Percentiles rank a stretch among this genome's conserved stretches.
These are phyloP conservation scores for Gallinago stenura DNA, from an alignment of 2,797 vertebrate genomes.

Conservation along the genomic window DNA sequence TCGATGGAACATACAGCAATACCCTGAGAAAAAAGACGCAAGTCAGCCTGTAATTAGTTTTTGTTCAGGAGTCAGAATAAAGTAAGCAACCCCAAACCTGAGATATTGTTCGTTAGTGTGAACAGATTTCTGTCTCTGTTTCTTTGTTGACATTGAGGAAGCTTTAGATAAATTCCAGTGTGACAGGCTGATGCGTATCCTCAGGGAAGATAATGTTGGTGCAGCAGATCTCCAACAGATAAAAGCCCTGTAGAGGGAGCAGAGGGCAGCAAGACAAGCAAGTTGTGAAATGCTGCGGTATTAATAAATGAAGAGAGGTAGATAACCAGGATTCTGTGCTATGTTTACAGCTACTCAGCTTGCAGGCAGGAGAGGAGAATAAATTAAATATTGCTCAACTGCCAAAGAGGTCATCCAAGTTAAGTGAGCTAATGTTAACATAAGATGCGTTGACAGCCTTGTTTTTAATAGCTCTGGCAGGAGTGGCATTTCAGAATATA, in stretches of 20 bases:
- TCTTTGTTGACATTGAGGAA: conserved; percentile 21
- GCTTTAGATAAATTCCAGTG: conserved; percentile 25
- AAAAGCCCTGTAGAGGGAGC: neutral
- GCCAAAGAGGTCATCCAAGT: neutral
- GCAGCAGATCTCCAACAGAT: conserved; percentile 4
- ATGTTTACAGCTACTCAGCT: neutral
- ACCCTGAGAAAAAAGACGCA: neutral
- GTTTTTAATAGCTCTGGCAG: neutral
- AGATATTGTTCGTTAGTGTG: neutral
- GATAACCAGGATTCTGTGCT: neutral
- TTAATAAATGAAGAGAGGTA: neutral
- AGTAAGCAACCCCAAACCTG: neutral
- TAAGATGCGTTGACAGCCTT: neutral
- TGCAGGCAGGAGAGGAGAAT: neutral
- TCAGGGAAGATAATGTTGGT: conserved; percentile 9
- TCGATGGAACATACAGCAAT: neutral
- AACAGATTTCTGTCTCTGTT: neutral
- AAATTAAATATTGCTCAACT: neutral
- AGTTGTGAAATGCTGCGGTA: neutral
- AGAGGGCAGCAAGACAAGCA: neutral
- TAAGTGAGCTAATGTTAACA: conserved; percentile 29
- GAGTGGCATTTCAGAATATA: neutral
- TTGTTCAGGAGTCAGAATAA: neutral
- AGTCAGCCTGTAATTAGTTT: neutral
- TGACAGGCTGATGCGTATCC: neutral